Conservation (phyloP, 2,113 vertebrate genomes). For the Trichechus manatus region DNA sequence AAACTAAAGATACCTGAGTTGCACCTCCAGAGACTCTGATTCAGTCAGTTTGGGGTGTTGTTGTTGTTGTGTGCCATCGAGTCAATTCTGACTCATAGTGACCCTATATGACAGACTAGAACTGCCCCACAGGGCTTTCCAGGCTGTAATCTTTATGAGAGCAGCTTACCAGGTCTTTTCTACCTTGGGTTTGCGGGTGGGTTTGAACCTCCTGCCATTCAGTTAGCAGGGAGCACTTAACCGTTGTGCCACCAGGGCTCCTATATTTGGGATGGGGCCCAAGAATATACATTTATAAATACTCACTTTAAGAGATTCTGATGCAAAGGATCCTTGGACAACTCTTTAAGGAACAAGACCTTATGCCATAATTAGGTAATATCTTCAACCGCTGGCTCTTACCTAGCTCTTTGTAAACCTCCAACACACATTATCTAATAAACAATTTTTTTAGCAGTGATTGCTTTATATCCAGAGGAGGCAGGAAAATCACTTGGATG, state of each 20-base stretch:
- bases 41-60: not conserved
- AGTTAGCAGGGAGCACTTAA: too few species aligned
- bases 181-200: too few species aligned
- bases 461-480: not conserved
- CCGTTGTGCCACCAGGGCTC: not conserved
- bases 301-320: not conserved
- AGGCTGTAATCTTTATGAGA: not conserved
- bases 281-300: slow-evolving; percentile 20
- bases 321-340: not conserved
- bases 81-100: not conserved
- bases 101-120: not conserved
- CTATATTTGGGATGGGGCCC: not conserved
- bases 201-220: too few species aligned
- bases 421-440: not conserved
- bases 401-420: not conserved
- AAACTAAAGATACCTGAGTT: not conserved
- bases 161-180: too few species aligned
- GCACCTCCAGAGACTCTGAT: not conserved
- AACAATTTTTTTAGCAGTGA: not conserved
- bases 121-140: not conserved
- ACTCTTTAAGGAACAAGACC: not conserved
- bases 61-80: too few species aligned
- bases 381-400: not conserved
- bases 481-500: not conserved
- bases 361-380: not conserved